These are phyloP conservation scores for Yponomeuta malinellus DNA, from an alignment of 2,888 invertebrate genomes.

Conservation along the genomic window DNA sequence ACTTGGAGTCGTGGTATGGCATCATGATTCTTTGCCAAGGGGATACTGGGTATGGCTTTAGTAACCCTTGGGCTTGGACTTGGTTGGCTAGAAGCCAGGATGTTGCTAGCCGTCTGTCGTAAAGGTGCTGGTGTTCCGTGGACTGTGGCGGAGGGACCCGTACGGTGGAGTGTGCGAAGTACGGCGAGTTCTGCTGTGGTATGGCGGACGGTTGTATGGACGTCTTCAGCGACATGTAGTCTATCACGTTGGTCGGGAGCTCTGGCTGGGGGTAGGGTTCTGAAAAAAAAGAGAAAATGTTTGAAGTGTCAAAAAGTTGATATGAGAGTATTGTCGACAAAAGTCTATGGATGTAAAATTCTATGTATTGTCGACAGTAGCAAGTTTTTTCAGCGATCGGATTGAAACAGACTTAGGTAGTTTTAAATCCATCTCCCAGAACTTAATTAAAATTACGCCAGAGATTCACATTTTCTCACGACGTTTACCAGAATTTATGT, in stretches of 20 bases:
- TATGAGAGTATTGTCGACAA: background rate
- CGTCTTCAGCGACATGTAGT: slow-evolving; percentile 63
- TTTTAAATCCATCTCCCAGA: too few relatives aligned
- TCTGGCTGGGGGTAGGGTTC: slow-evolving; percentile 57
- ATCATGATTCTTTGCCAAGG: slow-evolving; percentile 78
- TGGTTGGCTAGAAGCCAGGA: slow-evolving; percentile 74
- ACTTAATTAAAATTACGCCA: background rate
- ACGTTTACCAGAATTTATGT: background rate
- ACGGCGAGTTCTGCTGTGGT: slow-evolving; percentile 50
- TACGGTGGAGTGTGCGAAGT: slow-evolving; percentile 60
- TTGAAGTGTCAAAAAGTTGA: background rate
- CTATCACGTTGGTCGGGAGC: slow-evolving; percentile 56
- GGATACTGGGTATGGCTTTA: slow-evolving; percentile 69
- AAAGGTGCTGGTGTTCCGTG: slow-evolving; percentile 47
- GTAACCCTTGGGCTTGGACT: slow-evolving; percentile 61
- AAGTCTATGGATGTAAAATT: too few relatives aligned
- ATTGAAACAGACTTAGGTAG: too few relatives aligned
- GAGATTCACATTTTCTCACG: background rate
- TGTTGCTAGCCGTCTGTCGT: slow-evolving; percentile 70
- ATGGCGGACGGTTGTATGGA: slow-evolving; percentile 43
- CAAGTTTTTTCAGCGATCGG: too few relatives aligned
- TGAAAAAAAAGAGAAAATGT: slow-evolving; percentile 35
- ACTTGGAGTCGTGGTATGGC: slow-evolving; percentile 67
- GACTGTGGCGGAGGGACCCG: slow-evolving; percentile 56
- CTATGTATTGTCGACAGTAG: too few relatives aligned